These are phyloP conservation scores for Limanda limanda DNA, from an alignment of 2,113 vertebrate genomes.

Conservation along the genomic window DNA sequence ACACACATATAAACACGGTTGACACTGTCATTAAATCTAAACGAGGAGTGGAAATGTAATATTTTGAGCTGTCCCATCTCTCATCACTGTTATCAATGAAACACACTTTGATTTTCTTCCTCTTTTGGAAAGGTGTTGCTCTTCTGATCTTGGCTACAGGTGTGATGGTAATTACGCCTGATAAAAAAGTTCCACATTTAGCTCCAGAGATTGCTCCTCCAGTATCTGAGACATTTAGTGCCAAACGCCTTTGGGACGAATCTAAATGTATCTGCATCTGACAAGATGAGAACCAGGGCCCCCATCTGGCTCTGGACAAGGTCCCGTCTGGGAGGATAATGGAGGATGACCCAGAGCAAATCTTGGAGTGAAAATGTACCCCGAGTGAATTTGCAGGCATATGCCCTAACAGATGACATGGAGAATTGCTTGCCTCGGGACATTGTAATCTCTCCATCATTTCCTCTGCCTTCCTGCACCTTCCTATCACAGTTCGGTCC, in stretches of 20 bases:
- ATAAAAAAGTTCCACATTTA: conserved; percentile 67
- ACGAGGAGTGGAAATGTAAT: conserved; percentile 33
- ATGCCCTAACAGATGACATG: conserved; percentile 59
- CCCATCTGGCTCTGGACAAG: conserved; percentile 29
- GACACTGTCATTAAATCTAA: conserved; percentile 37
- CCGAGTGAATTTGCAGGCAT: conserved; percentile 43
- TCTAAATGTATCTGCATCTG: conserved; percentile 60
- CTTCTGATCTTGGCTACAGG: conserved; percentile 68
- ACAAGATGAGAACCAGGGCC: conserved; percentile 46
- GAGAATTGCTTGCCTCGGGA: conserved; percentile 63
- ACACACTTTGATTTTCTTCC: conserved; percentile 57
- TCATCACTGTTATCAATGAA: conserved; percentile 43
- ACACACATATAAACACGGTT: too few relatives aligned
- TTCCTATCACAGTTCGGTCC: conserved; percentile 61
- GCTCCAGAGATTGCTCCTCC: conserved; percentile 51
- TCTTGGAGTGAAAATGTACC: conserved; percentile 49
- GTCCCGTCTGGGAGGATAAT: conserved; percentile 56
- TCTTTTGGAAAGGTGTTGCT: conserved; percentile 46
- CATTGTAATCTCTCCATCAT: conserved; percentile 70
- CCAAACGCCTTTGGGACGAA: conserved; percentile 20
- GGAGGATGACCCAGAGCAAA: conserved; percentile 63
- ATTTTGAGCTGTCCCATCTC: conserved; percentile 30
- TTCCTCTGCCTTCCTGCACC: conserved; percentile 49
- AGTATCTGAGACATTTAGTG: conserved; percentile 45
- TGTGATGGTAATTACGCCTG: conserved; percentile 57